Evolutionary conservation across 2,888 invertebrate species (phyloP).

Genomic region (Cecidostiba fungosa): DNA sequence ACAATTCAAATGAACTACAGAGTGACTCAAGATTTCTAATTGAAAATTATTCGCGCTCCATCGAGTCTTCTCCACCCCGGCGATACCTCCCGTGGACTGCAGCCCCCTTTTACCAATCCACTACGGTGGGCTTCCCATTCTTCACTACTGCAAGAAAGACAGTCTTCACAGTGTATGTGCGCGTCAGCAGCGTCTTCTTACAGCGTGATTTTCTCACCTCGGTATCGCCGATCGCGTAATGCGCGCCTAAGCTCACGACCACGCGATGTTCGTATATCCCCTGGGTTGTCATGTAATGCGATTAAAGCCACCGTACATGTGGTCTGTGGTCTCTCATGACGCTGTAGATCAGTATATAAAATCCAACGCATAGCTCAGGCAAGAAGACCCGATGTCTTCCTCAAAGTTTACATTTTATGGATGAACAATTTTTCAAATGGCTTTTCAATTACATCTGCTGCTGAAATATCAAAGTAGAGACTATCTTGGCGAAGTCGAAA

Average conservation of each 20-base stretch:
- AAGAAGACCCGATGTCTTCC: neutral
- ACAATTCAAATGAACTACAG: too few species aligned
- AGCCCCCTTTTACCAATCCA: too few species aligned
- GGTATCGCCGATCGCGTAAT: slow-evolving; percentile 4
- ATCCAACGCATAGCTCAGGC: too few species aligned
- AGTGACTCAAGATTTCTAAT: too few species aligned
- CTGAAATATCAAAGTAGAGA: neutral
- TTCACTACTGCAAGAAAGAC: too few species aligned
- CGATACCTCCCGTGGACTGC: too few species aligned
- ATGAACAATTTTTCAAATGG: neutral
- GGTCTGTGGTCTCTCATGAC: neutral
- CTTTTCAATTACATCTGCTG: neutral
- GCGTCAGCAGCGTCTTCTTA: neutral
- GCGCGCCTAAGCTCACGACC: slow-evolving; percentile 21
- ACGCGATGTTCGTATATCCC: slow-evolving; percentile 10
- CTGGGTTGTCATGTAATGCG: slow-evolving; percentile 37
- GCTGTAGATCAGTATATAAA: neutral
- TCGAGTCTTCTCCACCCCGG: too few species aligned
- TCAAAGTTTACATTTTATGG: neutral
- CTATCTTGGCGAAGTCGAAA: neutral
- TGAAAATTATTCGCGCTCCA: too few species aligned
- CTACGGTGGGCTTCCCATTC: too few species aligned
- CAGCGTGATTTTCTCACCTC: slow-evolving; percentile 21
- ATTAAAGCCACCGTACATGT: slow-evolving; percentile 1
- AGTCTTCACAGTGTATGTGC: too few species aligned